Evolutionary conservation across 2,888 invertebrate species (phyloP), one percentile per base, ranked within the genome.

Genomic region (Agrochola macilenta): DNA sequence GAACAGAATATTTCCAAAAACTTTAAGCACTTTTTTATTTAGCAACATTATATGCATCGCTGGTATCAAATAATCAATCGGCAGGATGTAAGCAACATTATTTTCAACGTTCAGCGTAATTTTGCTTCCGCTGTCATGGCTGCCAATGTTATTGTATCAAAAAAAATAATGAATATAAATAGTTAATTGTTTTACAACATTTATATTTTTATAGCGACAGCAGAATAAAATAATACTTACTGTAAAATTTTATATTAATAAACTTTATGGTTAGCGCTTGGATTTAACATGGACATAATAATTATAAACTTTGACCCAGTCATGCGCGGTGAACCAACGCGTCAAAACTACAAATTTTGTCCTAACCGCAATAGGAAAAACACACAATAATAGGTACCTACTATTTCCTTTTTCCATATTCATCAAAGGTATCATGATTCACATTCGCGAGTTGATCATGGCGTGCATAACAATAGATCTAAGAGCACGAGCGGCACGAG

Each of bases 31-130:
- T 43, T 63, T 26, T 23, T 60, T 43, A 54, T 74, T n/a, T 30
- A 54, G 39, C 60, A 66, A 57, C 4, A 61, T 5, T 12, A 35
- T 23, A 49, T 65, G 49, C 70, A 78, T 46, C 20, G 17, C 26
- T 78, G 49, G 49, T 73, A 66, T 69, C 69, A 61, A 49, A 54
- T 52, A 74, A 80, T 79, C 64, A 5, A 12, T 46, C 46, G 46
- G n/a, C 75, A 71, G 81, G 84, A 82, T 80, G 71, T 61, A 35
- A 35, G 71, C 43, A 69, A 35, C 39, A 73, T 69, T 70, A 74
- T 73, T 69, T 82, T 46, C 52, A 64, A 66, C 30, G 57, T 61
- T 57, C 49, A 64, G 20, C 17, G 52, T 57, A 69, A 70, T 74
- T 79, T 75, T 75, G 57, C 35, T 81, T 69, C 69, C 82, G 69